Percentiles rank a stretch among this genome's conserved stretches.
Evolutionary conservation across 2,888 invertebrate genomes (phyloP).

Genomic region (Ceraclea dissimilis): DNA sequence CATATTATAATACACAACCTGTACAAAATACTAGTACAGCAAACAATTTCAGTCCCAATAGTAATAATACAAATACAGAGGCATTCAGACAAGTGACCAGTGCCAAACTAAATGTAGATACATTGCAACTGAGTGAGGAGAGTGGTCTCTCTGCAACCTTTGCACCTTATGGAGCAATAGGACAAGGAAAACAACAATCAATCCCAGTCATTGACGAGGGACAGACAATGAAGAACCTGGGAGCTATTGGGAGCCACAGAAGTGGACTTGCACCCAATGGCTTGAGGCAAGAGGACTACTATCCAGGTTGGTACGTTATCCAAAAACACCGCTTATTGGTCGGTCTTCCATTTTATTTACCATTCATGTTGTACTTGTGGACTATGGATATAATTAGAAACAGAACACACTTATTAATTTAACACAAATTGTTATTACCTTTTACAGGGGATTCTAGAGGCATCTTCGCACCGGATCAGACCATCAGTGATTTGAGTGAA

Average conservation of each 20-base stretch:
- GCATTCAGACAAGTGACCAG: neutral
- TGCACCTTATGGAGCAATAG: neutral
- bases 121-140: constrained; percentile 1
- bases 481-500: constrained; percentile 67
- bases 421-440: neutral
- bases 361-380: too few relatives aligned
- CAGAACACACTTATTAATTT: too few relatives aligned
- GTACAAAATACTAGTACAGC: neutral
- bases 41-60: neutral
- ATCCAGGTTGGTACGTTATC: constrained; percentile 16
- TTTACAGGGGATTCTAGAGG: constrained; percentile 36
- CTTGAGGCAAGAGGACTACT: constrained; percentile 12
- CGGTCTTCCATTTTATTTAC: neutral
- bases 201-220: neutral
- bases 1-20: neutral
- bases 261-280: constrained; percentile 14
- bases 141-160: neutral
- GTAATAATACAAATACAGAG: neutral
- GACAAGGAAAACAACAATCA: neutral
- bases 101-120: neutral
- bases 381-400: too few relatives aligned
- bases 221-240: constrained; percentile 3
- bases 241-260: constrained; percentile 22
- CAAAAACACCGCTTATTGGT: too few relatives aligned
- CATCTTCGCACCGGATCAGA: constrained; percentile 74